Evolutionary conservation across 2,797 vertebrate species (phyloP).

Genomic region (Fratercula arctica): DNA sequence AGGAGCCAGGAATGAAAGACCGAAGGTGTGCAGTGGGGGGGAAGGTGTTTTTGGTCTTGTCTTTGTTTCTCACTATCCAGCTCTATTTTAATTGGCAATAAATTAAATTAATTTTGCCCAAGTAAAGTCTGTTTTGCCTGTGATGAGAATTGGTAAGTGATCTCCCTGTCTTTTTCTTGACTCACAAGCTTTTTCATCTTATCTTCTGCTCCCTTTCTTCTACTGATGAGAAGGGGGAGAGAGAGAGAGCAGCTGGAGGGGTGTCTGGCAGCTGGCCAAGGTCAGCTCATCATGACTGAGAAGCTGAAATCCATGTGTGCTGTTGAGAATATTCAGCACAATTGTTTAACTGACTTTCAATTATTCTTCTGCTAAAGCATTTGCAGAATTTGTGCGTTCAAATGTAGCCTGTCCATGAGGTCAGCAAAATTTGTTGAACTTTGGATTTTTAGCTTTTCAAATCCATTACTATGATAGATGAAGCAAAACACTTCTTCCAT

Average conservation of each 20-base stretch:
- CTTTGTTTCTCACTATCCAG: background rate
- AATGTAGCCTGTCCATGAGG: background rate
- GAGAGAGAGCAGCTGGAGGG: background rate
- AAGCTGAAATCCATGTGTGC: background rate
- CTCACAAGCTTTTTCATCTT: background rate
- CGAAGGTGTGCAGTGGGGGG: accelerated
- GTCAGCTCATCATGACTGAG: background rate
- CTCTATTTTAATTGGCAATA: background rate
- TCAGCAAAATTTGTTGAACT: constrained; percentile 7
- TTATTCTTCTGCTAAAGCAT: background rate
- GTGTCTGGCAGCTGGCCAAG: background rate
- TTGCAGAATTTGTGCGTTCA: background rate
- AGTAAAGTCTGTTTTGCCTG: background rate
- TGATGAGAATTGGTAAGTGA: background rate
- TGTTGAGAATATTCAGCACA: background rate
- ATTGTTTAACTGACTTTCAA: background rate
- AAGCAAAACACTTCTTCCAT: accelerated
- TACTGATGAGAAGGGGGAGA: background rate
- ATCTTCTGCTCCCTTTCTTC: background rate
- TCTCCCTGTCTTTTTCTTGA: background rate
- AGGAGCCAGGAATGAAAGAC: background rate
- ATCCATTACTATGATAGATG: background rate
- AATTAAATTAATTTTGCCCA: background rate
- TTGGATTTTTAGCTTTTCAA: background rate
- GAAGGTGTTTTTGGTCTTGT: background rate